Evolutionary conservation across 2,888 invertebrate genomes (phyloP), one percentile per base, ranked within the genome.

Genomic region (Apamea anceps): DNA sequence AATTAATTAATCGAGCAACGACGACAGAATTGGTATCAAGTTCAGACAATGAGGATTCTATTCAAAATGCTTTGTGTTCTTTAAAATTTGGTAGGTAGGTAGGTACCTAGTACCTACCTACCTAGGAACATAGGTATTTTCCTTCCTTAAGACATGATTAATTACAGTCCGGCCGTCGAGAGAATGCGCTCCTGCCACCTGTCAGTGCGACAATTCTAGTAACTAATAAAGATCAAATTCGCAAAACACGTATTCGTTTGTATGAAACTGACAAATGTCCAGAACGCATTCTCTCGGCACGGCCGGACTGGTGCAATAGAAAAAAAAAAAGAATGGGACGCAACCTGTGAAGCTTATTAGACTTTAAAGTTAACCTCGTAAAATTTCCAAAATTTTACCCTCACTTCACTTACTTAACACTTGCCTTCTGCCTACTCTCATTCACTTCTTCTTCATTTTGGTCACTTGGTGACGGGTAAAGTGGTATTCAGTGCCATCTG

Each of bases 401-500:
- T 37, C 6, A 2, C 32, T 71, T 71, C 51, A 25, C 48, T 32
- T 15, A 18, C 62, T 0, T 21, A 63, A 1, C 45, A 13, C 48
- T 15, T 15, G 13, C 15, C 13, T 28, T 72, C 28, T 42, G 25
- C 15, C 8, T 21, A 37, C 13, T 57, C 5, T 1, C 18, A 37
- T n/a, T 21, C n/a, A n/a, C n/a, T n/a, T n/a, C n/a, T n/a, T n/a
- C n/a, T n/a, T n/a, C n/a, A n/a, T n/a, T n/a, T n/a, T 48, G 21
- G n/a, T 60, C 25, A 37, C 18, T 48, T 48, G 21, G n/a, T 60
- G 28, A 37, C 15, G 13, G 12, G 28, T 18, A 12, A 37, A 28
- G 48, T 37, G n/a, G 4, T 42, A 32, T 48, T 72, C 80, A 90
- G 81, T 85, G 92, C 87, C 92, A 91, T 91, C 92, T 92, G 80